Base-by-base conservation (phyloP, 2,797 vertebrate genomes). In the Fistularia tabacaria region DNA sequence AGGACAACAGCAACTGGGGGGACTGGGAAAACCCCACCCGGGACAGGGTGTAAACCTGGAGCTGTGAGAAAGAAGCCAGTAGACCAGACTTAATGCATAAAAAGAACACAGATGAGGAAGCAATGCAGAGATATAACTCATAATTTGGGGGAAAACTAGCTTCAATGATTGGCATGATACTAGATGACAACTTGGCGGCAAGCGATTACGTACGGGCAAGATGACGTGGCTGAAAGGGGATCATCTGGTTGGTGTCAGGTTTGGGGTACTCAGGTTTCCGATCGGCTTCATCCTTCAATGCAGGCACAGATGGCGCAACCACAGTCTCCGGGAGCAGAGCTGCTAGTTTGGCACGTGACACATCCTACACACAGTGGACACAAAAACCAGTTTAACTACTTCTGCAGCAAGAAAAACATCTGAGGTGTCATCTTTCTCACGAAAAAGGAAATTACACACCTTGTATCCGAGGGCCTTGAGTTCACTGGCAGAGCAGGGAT, bases 381-480 rank as follows among this genome's bases (percentile, higher is more conserved):
- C 10, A 0, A 10, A 12, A 13, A 45, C 11, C 25, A 25, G 25
- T 25, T 25, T 25, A 25, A 25, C 25, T 25, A 25, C 25, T 25
- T 25, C 5, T 2, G 25, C 25, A 25, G 25, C 25, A 25, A 5
- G 25, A 25, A 25, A 25, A 25, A 25, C 2, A 25, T 25, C 25
- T 25, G 25, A 25, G 25, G 25, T 5, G 25, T 25, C 25, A 3
- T 25, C 25, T 25, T 25, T 25, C 25, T 25, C 7, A 6, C 12
- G 13, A 8, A 50, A 9, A 13, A 14, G 38, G 12, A 12, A 37
- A 42, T 47, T 40, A 58, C 75, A 39, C 42, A 99, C 97, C 94
- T 99, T 99, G 74, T 99, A 99, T 39, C 97, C 97, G 45, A 99
- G 93, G 9, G 97, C 97, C 88, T 99, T 99, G 45, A 99, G 94